Conservation (phyloP, 2,888 invertebrate species). For the Quadroppia sp. region DNA sequence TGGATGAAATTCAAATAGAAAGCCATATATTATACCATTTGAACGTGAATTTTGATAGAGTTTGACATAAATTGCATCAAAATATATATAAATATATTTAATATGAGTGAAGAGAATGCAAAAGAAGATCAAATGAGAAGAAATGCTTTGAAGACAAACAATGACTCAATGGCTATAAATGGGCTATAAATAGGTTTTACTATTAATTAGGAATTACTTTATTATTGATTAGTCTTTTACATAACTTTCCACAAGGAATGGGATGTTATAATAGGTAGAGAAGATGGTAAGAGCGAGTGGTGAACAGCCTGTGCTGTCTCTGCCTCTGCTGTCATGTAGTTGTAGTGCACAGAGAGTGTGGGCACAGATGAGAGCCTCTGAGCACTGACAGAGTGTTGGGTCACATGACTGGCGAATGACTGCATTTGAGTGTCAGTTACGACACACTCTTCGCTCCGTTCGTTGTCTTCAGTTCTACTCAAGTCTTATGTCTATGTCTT, state of each 20-base stretch:
- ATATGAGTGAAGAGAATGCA: too few relatives aligned
- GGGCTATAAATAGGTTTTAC: too few relatives aligned
- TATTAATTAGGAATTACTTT: too few relatives aligned
- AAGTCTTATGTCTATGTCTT: not conserved
- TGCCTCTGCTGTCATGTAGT: not conserved
- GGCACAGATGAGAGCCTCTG: not conserved
- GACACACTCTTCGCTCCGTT: not conserved
- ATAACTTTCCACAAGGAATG: too few relatives aligned
- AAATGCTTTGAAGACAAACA: too few relatives aligned
- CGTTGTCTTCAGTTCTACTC: not conserved
- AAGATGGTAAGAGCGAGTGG: too few relatives aligned
- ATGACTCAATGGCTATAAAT: too few relatives aligned
- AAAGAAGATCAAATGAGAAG: too few relatives aligned
- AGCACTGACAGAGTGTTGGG: not conserved
- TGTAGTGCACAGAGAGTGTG: not conserved
- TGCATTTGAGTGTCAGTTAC: not conserved
- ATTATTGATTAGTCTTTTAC: too few relatives aligned
- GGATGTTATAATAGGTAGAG: too few relatives aligned
- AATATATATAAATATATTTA: not conserved
- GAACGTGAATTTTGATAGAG: not conserved
- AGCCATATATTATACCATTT: slow-evolving; percentile 6
- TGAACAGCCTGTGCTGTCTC: not conserved
- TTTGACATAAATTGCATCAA: slow-evolving; percentile 23
- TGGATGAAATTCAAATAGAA: slow-evolving; percentile 10
- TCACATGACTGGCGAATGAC: not conserved